These are phyloP conservation scores for Telenomus remus DNA, from an alignment of 1,140 invertebrate genomes.

Conservation along the genomic window DNA sequence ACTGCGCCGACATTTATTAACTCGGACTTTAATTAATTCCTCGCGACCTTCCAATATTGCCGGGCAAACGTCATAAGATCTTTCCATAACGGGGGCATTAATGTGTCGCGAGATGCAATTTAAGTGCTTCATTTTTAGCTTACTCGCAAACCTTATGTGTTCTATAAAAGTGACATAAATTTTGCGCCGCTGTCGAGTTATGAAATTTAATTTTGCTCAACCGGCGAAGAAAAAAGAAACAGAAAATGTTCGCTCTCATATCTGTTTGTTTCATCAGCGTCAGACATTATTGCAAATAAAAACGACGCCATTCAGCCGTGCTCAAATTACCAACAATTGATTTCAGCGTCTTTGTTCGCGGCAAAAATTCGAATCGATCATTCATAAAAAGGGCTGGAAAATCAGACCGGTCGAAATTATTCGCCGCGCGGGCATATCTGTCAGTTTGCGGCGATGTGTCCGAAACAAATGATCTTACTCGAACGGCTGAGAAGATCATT, in stretches of 20 bases:
- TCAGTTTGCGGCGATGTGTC: conserved; percentile 9
- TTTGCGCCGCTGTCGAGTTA: too few relatives aligned
- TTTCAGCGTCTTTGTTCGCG: too few relatives aligned
- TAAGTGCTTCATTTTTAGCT: not conserved
- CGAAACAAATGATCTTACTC: conserved; percentile 42
- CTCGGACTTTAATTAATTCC: conserved; percentile 21
- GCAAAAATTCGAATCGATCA: too few relatives aligned
- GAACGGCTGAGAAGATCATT: conserved; percentile 36
- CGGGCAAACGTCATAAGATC: conserved; percentile 1
- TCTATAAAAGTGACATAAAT: not conserved
- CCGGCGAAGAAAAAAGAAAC: too few relatives aligned
- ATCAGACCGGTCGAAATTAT: too few relatives aligned
- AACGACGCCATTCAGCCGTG: too few relatives aligned
- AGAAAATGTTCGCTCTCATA: too few relatives aligned
- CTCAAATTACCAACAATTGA: too few relatives aligned
- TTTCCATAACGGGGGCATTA: conserved; percentile 11
- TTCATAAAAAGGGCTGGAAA: too few relatives aligned
- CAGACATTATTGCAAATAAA: too few relatives aligned
- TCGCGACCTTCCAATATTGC: conserved; percentile 7
- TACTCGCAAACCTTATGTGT: not conserved
- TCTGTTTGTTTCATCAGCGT: too few relatives aligned
- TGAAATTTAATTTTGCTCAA: too few relatives aligned
- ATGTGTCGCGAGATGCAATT: conserved; percentile 1
- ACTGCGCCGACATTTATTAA: conserved; percentile 27
- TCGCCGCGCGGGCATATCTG: not conserved